Evolutionary conservation across 2,888 invertebrate species (phyloP).

Genomic region (Drosophila neonasuta): DNA sequence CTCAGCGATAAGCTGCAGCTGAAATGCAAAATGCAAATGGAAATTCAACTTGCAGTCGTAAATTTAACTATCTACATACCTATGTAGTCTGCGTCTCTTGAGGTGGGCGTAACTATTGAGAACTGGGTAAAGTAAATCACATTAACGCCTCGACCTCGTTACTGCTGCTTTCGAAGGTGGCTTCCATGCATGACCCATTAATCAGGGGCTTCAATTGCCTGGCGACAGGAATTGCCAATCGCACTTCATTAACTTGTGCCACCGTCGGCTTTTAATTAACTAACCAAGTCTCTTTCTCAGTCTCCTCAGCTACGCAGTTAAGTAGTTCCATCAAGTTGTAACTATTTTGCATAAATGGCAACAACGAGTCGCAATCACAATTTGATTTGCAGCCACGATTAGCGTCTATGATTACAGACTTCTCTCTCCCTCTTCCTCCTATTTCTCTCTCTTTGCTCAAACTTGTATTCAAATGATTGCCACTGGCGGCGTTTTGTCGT

Average conservation of each 20-base stretch:
- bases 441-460: neutral
- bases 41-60: conserved; percentile 17
- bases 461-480: conserved; percentile 66
- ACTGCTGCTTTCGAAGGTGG: conserved; percentile 1
- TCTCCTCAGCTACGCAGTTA: conserved; percentile 1
- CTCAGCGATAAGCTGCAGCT: conserved; percentile 23
- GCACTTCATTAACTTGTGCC: conserved; percentile 49
- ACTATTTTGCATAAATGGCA: conserved; percentile 52
- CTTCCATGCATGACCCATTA: conserved; percentile 36
- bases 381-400: conserved; percentile 69
- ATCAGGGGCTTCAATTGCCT: conserved; percentile 38
- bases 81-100: no score
- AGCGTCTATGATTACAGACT: conserved; percentile 59
- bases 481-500: conserved; percentile 54
- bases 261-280: conserved; percentile 56
- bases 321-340: conserved; percentile 15
- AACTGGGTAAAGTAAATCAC: conserved; percentile 12
- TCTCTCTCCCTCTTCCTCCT: neutral
- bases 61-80: neutral
- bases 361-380: conserved; percentile 53
- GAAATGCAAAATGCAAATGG: conserved; percentile 2
- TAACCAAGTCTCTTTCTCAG: conserved; percentile 1
- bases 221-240: conserved; percentile 49
- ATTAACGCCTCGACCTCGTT: conserved; percentile 38
- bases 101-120: conserved; percentile 29